Evolutionary conservation across 2,797 vertebrate species (phyloP).

Genomic region (Allobates femoralis): DNA sequence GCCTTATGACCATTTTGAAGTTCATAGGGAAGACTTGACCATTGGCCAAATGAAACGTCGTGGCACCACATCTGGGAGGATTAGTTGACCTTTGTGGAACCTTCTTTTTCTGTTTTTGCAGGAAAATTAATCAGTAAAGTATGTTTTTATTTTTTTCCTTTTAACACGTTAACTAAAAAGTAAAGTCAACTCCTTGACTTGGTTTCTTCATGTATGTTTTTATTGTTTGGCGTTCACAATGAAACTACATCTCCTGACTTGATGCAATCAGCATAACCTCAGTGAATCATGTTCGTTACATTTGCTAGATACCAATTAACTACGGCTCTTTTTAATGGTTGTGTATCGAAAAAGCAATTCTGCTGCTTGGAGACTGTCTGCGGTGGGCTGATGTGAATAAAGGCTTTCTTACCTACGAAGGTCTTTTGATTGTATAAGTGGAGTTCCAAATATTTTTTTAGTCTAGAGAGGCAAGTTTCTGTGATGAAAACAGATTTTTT

Average conservation of each 20-base stretch:
- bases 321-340: slow-evolving; percentile 2
- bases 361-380: slow-evolving; percentile 12
- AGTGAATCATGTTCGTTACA: slow-evolving; percentile 34
- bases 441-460: slow-evolving; percentile 1
- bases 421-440: slow-evolving; percentile 24
- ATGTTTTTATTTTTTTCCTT: background rate
- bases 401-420: slow-evolving; percentile 22
- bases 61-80: background rate
- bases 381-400: slow-evolving; percentile 24
- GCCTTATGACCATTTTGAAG: too few relatives aligned
- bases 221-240: slow-evolving; percentile 35
- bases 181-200: background rate
- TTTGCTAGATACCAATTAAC: slow-evolving; percentile 40
- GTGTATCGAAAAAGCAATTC: slow-evolving; percentile 5
- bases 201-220: slow-evolving; percentile 2
- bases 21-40: too few relatives aligned
- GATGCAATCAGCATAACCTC: slow-evolving; percentile 48
- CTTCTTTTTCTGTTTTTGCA: background rate
- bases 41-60: background rate
- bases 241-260: slow-evolving; percentile 45
- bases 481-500: background rate
- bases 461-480: background rate
- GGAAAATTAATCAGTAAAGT: background rate
- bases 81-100: background rate
- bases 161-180: background rate